phyloP scores from a whole-genome alignment of 1,140 invertebrate genomes.

The Drosophila bocqueti region DNA sequence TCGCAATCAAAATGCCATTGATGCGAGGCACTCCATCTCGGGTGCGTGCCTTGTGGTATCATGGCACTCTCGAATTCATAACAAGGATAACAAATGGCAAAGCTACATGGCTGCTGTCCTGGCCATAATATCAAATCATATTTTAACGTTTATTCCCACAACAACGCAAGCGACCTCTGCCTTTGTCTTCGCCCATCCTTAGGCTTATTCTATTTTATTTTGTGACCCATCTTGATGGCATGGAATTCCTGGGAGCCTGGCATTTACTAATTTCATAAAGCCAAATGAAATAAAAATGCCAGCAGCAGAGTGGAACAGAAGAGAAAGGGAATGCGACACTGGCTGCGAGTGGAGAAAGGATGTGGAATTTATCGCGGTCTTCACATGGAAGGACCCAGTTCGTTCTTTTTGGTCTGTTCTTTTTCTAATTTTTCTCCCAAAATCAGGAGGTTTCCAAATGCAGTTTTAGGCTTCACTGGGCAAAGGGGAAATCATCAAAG shows the following conservation, averaged over 20 bases:
- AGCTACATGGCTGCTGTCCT: conserved; percentile 66
- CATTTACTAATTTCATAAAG: conserved; percentile 79
- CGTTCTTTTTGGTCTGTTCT: not conserved
- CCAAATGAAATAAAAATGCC: conserved; percentile 74
- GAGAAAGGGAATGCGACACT: conserved; percentile 5
- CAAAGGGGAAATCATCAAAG: conserved; percentile 52
- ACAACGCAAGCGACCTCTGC: conserved; percentile 13
- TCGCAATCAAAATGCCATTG: conserved; percentile 76
- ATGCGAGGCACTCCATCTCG: conserved; percentile 63
- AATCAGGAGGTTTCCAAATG: conserved; percentile 46
- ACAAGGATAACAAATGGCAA: conserved; percentile 74
- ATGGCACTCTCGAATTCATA: conserved; percentile 65
- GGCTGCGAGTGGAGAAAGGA: conserved; percentile 14
- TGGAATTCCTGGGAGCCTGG: conserved; percentile 52
- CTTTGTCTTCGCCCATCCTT: conserved; percentile 15
- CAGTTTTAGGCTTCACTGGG: conserved; percentile 47
- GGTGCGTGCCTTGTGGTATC: conserved; percentile 45
- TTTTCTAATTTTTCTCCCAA: conserved; percentile 1
- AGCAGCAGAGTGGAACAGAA: conserved; percentile 16
- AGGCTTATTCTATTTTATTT: conserved; percentile 22
- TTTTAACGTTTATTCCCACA: conserved; percentile 65
- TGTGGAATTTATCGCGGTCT: conserved; percentile 59
- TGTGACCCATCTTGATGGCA: conserved; percentile 11
- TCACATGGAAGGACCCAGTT: conserved; percentile 4
- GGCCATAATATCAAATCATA: conserved; percentile 78